These are phyloP conservation scores for Calameuta pallipes DNA, from an alignment of 2,888 invertebrate genomes.

Conservation along the genomic window DNA sequence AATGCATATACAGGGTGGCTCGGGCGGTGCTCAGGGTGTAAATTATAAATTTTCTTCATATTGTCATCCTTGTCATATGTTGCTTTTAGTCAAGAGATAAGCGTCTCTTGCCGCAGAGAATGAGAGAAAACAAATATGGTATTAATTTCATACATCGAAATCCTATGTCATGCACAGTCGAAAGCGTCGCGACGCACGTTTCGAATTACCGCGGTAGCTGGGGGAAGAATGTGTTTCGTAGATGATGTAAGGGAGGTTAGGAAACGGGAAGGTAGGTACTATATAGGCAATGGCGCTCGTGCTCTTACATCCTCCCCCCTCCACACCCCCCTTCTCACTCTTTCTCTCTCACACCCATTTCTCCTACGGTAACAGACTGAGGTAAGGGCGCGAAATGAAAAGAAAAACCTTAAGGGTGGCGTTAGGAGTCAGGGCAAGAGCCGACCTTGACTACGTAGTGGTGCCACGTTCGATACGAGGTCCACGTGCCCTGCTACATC, in stretches of 20 bases:
- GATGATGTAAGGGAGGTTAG: not conserved
- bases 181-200: not conserved
- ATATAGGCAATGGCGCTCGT: not conserved
- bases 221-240: too few species aligned
- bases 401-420: slow-evolving; percentile 38
- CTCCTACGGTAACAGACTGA: not conserved
- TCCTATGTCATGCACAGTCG: not conserved
- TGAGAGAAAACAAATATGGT: too few species aligned
- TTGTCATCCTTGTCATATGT: not conserved
- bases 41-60: not conserved
- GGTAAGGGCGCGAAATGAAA: slow-evolving; percentile 3
- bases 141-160: not conserved
- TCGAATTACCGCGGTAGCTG: not conserved
- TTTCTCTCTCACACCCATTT: not conserved
- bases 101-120: not conserved
- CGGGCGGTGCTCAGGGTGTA: not conserved
- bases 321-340: too few species aligned
- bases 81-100: not conserved
- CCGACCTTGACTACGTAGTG: slow-evolving; percentile 61
- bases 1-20: not conserved
- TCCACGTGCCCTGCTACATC: slow-evolving; percentile 45
- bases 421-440: slow-evolving; percentile 48
- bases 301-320: not conserved
- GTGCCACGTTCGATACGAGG: slow-evolving; percentile 56
- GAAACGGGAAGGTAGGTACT: not conserved